Evolutionary conservation across 2,113 vertebrate genomes (phyloP), one percentile per base, ranked within the genome.

Genomic region (Channa argus): DNA sequence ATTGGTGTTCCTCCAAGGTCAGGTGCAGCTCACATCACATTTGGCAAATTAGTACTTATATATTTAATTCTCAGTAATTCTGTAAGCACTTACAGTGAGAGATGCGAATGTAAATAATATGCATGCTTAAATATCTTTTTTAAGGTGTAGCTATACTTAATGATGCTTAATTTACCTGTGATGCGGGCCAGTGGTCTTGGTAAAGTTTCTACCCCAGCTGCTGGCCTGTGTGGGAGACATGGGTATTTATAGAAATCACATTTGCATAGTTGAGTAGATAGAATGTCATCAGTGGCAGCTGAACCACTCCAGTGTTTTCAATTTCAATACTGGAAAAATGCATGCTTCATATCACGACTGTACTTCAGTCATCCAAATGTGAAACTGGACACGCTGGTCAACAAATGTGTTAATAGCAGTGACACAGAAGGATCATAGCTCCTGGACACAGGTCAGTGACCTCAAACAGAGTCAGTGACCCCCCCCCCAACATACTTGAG

Each of bases 181-280:
- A 49, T 14, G 51, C 58, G 39, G 24, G 8, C 0, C 33, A 13
- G 12, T 33, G 37, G 47, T 49, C 55, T 34, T 9, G 53, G 41
- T 33, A 63, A 37, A 34, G 3, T 36, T 53, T 43, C 45, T 83
- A 86, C 6, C 82, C 73, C 50, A 81, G 82, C 43, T 89, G 85
- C 68, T 90, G 89, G 45, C 90, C 92, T 93, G 54, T 34, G 44
- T 62, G 7, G 46, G 74, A 65, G 11, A 86, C 10, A 63, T 1
- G 4, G 36, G 8, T 55, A 74, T 81, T 80, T 60, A 77, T 52
- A 71, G 46, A 70, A 46, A 59, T 24, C 14, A 71, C 10, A 56
- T 62, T 59, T 46, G 13, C 8, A 10, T 51, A 11, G 14, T n/a
- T 67, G 37, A 49, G 7, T 50, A 24, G 24, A 6, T 45, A 47